Conservation (phyloP, 2,113 vertebrate species). For the Saiga tatarica region DNA sequence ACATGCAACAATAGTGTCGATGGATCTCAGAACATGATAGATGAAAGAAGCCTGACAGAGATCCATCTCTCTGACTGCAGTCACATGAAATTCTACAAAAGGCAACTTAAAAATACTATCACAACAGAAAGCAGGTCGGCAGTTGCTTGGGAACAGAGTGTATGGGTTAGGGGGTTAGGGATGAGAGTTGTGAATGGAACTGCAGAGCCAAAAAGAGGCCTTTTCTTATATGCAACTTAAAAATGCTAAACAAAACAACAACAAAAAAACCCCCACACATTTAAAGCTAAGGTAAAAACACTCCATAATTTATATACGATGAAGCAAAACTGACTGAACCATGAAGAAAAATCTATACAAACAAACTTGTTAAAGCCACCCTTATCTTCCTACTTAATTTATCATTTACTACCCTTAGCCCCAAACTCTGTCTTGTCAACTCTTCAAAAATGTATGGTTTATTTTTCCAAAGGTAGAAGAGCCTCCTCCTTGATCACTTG, state of each 20-base stretch:
- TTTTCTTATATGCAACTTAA: background rate
- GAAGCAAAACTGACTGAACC: background rate
- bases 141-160: background rate
- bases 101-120: background rate
- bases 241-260: background rate
- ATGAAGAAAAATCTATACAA: background rate
- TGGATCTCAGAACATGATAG: background rate
- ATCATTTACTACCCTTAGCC: background rate
- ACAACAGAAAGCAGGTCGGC: background rate
- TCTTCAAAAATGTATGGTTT: background rate
- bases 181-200: background rate
- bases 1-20: fast-evolving
- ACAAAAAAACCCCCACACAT: background rate
- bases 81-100: background rate
- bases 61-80: background rate
- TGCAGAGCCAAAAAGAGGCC: background rate
- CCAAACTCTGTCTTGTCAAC: background rate
- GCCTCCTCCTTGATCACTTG: background rate
- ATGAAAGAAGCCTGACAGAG: background rate
- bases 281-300: background rate
- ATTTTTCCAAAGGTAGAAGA: background rate
- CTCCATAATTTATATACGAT: background rate
- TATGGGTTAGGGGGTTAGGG: background rate
- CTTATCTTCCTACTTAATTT: background rate
- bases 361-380: background rate